Evolutionary conservation across 2,888 invertebrate species (phyloP).

Genomic region (Ormia ochracea): DNA sequence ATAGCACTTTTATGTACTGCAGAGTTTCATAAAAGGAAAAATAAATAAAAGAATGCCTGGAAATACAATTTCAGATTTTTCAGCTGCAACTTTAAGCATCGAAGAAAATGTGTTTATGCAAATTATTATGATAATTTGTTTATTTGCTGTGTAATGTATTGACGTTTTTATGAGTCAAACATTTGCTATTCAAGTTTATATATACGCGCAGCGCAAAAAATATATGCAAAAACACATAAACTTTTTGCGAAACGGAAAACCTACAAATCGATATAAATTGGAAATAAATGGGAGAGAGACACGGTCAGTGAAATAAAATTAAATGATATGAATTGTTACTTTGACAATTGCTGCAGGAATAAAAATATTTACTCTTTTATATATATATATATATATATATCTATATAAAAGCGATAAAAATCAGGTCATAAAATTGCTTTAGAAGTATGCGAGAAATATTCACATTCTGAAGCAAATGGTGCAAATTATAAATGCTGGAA

Average conservation of each 20-base stretch:
- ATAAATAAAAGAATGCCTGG: background rate
- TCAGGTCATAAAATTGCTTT: background rate
- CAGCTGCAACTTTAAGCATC: background rate
- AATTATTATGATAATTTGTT: constrained; percentile 57
- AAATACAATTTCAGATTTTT: background rate
- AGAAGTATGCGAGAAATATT: background rate
- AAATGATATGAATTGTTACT: constrained; percentile 18
- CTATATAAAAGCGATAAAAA: constrained; percentile 2
- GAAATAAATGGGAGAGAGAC: background rate
- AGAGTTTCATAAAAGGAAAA: too few species aligned
- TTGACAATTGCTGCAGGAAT: constrained; percentile 8
- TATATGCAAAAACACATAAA: background rate
- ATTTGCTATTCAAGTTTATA: constrained; percentile 46
- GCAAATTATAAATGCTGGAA: background rate
- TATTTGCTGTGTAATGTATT: constrained; percentile 51
- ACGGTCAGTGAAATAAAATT: background rate
- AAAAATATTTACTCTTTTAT: background rate
- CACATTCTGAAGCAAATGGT: background rate
- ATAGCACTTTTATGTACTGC: too few species aligned
- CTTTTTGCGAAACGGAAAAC: background rate
- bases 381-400: too few species aligned
- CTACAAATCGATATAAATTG: constrained; percentile 24
- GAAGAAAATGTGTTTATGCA: constrained; percentile 46
- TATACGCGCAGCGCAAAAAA: constrained; percentile 11
- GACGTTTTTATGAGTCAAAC: constrained; percentile 39